Conservation (phyloP, 2,113 vertebrate species). For the Copsychus sechellarum region DNA sequence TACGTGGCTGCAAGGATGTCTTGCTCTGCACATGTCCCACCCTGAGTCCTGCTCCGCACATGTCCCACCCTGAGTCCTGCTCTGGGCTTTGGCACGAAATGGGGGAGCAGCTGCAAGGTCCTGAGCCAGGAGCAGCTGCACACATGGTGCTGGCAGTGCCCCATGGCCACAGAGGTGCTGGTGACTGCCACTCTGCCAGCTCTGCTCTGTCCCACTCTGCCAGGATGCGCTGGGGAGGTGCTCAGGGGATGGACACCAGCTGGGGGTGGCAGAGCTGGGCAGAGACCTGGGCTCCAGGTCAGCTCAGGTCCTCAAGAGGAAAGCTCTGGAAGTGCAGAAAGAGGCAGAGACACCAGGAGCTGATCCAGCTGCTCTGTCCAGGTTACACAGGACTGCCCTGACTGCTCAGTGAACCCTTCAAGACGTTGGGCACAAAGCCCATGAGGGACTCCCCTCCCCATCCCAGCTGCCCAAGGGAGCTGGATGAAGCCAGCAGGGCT, state of each 20-base stretch:
- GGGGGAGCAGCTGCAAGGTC: accelerated
- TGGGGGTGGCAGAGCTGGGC: not conserved
- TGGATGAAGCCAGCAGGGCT: not conserved
- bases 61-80: not conserved
- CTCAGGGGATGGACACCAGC: not conserved
- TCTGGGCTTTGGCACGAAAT: not conserved
- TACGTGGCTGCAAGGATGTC: not conserved
- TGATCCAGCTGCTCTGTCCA: not conserved
- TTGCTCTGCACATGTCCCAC: not conserved
- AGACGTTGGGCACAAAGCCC: not conserved
- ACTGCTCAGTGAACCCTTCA: not conserved
- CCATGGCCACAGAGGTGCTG: not conserved
- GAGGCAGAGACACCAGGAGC: not conserved
- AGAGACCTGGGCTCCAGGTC: not conserved
- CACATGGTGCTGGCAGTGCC: not conserved
- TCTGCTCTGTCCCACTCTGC: not conserved
- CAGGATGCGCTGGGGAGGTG: not conserved
- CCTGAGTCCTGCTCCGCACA: not conserved
- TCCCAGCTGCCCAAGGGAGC: not conserved
- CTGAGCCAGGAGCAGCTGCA: not conserved
- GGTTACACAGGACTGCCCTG: not conserved
- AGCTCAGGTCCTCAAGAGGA: not conserved
- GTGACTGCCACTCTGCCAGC: not conserved
- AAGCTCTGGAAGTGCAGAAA: not conserved
- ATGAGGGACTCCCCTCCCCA: not conserved